Percentiles rank a stretch among this genome's conserved stretches.
phyloP scores from a whole-genome alignment of 2,113 vertebrate species.

The Odontesthes bonariensis region DNA sequence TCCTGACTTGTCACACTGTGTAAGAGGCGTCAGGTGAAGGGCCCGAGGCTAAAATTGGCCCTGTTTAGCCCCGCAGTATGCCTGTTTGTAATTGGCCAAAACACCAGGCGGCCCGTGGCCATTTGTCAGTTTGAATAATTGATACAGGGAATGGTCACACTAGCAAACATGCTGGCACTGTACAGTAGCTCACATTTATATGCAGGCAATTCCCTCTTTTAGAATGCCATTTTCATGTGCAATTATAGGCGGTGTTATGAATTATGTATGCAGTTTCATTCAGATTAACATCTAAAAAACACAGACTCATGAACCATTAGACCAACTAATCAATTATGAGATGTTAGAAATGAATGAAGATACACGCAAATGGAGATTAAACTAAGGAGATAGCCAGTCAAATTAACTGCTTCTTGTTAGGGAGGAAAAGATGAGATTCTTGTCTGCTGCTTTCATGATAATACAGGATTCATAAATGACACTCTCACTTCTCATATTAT shows the following conservation, averaged over 20 bases:
- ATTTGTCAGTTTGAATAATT: constrained; percentile 81
- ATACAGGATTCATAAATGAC: constrained; percentile 64
- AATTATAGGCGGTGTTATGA: constrained; percentile 31
- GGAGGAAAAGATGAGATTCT: constrained; percentile 76
- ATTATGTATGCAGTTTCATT: constrained; percentile 65
- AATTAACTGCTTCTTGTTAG: constrained; percentile 75
- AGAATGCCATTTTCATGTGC: constrained; percentile 19
- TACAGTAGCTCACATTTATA: constrained; percentile 38
- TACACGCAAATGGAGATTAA: constrained; percentile 73
- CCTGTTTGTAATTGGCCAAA: constrained; percentile 81
- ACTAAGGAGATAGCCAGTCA: constrained; percentile 69
- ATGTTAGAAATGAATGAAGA: constrained; percentile 70
- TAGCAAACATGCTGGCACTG: constrained; percentile 59
- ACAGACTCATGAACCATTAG: constrained; percentile 62
- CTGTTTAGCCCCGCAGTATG: constrained; percentile 76
- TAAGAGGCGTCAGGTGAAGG: constrained; percentile 65
- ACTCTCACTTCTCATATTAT: constrained; percentile 61
- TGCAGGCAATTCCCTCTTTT: constrained; percentile 22
- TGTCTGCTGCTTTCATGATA: constrained; percentile 62
- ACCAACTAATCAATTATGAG: constrained; percentile 71
- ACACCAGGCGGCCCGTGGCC: constrained; percentile 75
- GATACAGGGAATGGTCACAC: constrained; percentile 71
- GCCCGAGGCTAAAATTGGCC: constrained; percentile 68
- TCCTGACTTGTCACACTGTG: constrained; percentile 74
- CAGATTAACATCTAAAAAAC: constrained; percentile 69